Evolutionary conservation across 2,888 invertebrate species (phyloP), one percentile per base, ranked within the genome.

Genomic region (Drosophila anomalipes): DNA sequence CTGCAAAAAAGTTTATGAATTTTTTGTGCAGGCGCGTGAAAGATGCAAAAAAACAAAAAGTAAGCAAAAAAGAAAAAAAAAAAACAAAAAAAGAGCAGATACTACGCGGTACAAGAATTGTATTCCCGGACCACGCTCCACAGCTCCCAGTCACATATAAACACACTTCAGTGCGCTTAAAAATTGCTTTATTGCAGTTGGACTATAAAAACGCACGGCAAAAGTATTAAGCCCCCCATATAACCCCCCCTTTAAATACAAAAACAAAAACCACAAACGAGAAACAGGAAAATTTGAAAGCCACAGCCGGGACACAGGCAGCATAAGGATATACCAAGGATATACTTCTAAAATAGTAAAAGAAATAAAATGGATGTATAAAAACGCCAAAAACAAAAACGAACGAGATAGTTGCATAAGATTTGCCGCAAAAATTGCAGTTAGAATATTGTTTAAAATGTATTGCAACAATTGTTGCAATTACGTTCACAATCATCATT

Each of bases 1-100:
- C 51, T 74, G 35, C 59, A 76, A 77, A 85, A 89, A 86, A 86
- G 86, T 86, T 89, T 89, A 86, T 86, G 86, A 86, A 86, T 86
- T 86, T 86, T 86, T 86, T 86, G 86, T 90, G 86, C 91, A 86
- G 86, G 86, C 91, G 89, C 89, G 89, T 86, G 91, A 90, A 90
- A 90, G 81, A 89, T 86, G 91, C 84, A 90, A 89, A 85, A 85
- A 84, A 68, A 75, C 41, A 62, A 59, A 37, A 74, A 56, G 65
- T 56, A 35, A 12, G 66, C 54, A 54, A 41, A 51, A 39, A 33
- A n/a, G 37, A 59, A 60, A 35, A 59, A 37, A 59, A 60, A 35
- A 59, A 37, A 19, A 71, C 3, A 22, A 54, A 39, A 44, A 44
- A 35, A 64, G 32, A 88, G 89, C 83, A 82, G 86, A 85, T 79